Percentiles rank a stretch among this genome's conserved stretches.
phyloP scores from a whole-genome alignment of 2,113 vertebrate genomes.

The Falco punctatus region DNA sequence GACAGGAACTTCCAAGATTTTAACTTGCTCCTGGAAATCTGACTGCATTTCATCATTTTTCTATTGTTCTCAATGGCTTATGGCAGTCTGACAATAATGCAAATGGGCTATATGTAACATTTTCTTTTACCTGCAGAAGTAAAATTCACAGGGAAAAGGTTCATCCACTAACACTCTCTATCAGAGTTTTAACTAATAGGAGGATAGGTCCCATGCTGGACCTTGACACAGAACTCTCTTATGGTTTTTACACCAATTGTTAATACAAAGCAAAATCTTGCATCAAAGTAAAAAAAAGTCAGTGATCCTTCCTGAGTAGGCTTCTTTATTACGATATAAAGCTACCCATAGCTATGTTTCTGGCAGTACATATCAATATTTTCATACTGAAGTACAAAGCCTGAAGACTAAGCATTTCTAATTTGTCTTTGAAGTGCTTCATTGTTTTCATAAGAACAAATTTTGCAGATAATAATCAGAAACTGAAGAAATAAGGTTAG shows the following conservation, averaged over 20 bases:
- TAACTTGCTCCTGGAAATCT: neutral
- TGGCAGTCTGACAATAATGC: neutral
- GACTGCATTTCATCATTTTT: neutral
- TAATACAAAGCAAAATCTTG: neutral
- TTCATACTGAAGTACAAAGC: neutral
- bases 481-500: neutral
- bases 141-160: neutral
- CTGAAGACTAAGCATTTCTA: neutral
- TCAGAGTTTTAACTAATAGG: neutral
- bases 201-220: neutral
- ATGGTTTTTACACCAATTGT: neutral
- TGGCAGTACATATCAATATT: neutral
- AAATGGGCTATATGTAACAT: neutral
- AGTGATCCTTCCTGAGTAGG: neutral
- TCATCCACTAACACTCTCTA: neutral
- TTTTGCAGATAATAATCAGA: neutral
- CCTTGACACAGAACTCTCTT: neutral
- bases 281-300: neutral
- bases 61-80: neutral
- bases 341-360: neutral
- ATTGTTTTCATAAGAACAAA: neutral
- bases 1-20: neutral
- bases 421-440: neutral
- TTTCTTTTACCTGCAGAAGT: neutral
- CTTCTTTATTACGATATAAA: neutral